phyloP scores from a whole-genome alignment of 2,888 invertebrate genomes.

The Aethes cnicana region DNA sequence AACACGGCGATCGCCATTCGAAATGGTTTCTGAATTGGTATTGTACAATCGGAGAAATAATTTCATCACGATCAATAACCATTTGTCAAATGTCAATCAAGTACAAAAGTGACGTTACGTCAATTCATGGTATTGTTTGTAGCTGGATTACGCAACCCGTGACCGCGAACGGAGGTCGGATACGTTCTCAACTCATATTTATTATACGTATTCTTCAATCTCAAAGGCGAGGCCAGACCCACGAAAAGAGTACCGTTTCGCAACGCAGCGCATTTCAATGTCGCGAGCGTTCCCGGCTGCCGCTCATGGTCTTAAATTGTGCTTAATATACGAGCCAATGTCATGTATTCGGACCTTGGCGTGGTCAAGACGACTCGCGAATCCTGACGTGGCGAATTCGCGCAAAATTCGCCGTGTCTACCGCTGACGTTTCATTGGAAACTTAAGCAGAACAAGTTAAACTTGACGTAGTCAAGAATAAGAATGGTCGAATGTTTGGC shows the following conservation, averaged over 20 bases:
- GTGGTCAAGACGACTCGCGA: conserved; percentile 15
- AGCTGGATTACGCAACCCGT: conserved; percentile 70
- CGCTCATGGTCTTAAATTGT: conserved; percentile 42
- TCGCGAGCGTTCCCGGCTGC: conserved; percentile 63
- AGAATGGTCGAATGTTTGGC: conserved; percentile 31
- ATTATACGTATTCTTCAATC: conserved; percentile 80
- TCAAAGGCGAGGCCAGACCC: conserved; percentile 67
- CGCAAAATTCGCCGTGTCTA: conserved; percentile 14
- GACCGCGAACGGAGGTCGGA: conserved; percentile 79
- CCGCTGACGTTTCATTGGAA: conserved; percentile 12
- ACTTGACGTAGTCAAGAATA: conserved; percentile 5
- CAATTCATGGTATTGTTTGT: conserved; percentile 68
- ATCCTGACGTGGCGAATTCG: conserved; percentile 8
- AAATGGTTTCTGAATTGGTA: not conserved
- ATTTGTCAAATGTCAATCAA: conserved; percentile 51
- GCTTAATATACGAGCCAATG: conserved; percentile 31
- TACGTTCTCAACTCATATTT: conserved; percentile 81
- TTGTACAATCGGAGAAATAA: conserved; percentile 31
- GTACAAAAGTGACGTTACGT: conserved; percentile 54
- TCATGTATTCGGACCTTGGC: conserved; percentile 22
- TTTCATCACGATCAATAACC: conserved; percentile 42
- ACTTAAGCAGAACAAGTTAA: conserved; percentile 9
- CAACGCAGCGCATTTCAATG: conserved; percentile 74
- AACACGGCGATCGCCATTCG: not conserved
- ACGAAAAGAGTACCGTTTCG: conserved; percentile 79